These are phyloP conservation scores for Geococcyx californianus DNA, from an alignment of 2,113 vertebrate genomes.

Conservation along the genomic window DNA sequence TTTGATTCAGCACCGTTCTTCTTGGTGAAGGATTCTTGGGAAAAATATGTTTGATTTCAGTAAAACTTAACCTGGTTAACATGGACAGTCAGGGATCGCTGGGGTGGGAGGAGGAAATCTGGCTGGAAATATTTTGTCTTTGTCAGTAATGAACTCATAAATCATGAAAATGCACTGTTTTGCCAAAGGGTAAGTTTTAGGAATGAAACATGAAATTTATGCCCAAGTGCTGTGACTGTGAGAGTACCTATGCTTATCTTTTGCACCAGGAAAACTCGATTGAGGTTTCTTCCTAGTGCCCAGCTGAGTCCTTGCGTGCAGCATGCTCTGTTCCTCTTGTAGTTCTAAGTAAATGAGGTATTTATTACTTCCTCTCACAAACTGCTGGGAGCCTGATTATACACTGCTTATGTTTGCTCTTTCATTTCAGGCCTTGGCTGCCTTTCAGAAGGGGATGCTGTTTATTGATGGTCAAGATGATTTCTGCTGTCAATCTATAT, in stretches of 20 bases:
- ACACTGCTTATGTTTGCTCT: neutral
- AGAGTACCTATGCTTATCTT: neutral
- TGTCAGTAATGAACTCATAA: neutral
- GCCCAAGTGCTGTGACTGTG: neutral
- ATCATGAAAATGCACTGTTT: neutral
- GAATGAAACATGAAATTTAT: neutral
- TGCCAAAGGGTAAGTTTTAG: neutral
- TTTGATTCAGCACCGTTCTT: neutral
- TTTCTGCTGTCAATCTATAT: neutral
- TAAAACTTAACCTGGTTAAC: neutral
- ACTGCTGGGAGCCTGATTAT: neutral
- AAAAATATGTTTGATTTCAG: neutral
- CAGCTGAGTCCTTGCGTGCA: neutral
- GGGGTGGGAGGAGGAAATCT: neutral
- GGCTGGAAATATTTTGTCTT: neutral
- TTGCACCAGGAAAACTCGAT: neutral
- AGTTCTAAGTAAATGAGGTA: neutral
- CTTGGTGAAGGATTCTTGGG: neutral
- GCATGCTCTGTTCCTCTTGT: neutral
- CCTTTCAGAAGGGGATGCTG: neutral
- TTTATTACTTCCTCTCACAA: neutral
- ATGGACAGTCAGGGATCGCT: neutral
- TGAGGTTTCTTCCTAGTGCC: neutral
- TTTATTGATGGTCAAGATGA: neutral
- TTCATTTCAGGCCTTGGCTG: neutral